Conservation (phyloP, 2,113 vertebrate genomes). For the Oreochromis aureus region DNA sequence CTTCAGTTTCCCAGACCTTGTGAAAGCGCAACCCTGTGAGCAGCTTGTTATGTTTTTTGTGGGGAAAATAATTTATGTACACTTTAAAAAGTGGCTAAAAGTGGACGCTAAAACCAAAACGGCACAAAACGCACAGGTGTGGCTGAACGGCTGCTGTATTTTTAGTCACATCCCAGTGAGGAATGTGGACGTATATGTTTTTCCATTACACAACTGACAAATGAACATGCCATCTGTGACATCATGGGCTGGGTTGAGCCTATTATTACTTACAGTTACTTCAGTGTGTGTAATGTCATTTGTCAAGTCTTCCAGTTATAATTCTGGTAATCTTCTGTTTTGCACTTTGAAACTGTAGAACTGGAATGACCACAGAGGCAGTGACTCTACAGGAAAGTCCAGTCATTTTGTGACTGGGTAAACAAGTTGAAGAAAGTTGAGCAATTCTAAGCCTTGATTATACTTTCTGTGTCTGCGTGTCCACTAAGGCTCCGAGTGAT, state of each 20-base stretch:
- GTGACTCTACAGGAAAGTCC: background rate
- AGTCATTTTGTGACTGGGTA: background rate
- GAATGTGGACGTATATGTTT: background rate
- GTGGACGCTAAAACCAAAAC: too few species aligned
- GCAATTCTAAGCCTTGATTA: background rate
- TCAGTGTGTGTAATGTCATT: background rate
- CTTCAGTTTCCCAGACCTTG: background rate
- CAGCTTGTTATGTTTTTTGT: background rate
- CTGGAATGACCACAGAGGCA: background rate
- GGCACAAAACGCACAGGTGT: background rate
- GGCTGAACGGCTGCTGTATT: fast-evolving
- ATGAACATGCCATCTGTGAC: background rate
- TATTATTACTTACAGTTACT: background rate
- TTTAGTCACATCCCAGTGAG: background rate
- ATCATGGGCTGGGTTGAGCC: background rate
- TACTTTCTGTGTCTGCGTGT: background rate
- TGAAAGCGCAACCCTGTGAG: background rate
- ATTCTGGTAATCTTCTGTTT: background rate
- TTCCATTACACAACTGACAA: background rate
- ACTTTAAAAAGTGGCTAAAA: fast-evolving
- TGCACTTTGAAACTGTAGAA: background rate
- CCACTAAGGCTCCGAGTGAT: background rate
- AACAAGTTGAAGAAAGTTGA: background rate
- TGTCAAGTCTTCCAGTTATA: fast-evolving
- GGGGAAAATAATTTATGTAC: background rate